Evolutionary conservation across 2,888 invertebrate genomes (phyloP), one percentile per base, ranked within the genome.

Genomic region (Eubasilissa splendida): DNA sequence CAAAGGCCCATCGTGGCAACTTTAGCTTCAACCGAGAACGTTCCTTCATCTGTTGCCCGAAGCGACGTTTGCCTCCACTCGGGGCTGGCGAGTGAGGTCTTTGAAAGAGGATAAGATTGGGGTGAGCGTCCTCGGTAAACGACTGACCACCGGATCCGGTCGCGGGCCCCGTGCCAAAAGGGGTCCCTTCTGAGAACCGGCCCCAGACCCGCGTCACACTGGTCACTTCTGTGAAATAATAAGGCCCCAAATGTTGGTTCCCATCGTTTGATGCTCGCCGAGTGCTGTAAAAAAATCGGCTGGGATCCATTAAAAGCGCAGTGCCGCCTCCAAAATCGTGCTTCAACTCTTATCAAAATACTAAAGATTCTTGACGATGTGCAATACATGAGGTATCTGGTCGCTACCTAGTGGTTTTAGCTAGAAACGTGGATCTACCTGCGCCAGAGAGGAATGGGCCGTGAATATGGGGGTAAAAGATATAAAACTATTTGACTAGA

Each of bases 71-170:
- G 2, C 58, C 58, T 8, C 58, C 58, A 4, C 58, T n/a, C 58
- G 58, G 58, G 58, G 8, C 58, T 58, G n/a, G 11, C 58, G 11
- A 42, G 42, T 42, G 42, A 42, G 42, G 7, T 7, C 42, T 42
- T 42, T 42, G 33, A 33, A 65, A 65, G 65, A 33, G 65, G 33
- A 22, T 65, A 56, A 56, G 58, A n/a, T 56, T 31, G 71, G 71
- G 71, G 71, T 73, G 71, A 73, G 71, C 58, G 71, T 54, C 71
- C 71, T 73, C 70, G 54, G 58, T 22, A 53, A 14, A 52, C 58
- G 56, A n/a, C 53, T 50, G 59, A 50, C 75, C 75, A 12, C 71
- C 33, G 31, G 56, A 77, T 66, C 66, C 77, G 77, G 77, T 77
- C 66, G 66, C 42, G 33, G 12, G 71, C 58, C 71, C 33, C 12